Evolutionary conservation across 2,113 vertebrate genomes (phyloP).

Genomic region (Pseudopodoces humilis): DNA sequence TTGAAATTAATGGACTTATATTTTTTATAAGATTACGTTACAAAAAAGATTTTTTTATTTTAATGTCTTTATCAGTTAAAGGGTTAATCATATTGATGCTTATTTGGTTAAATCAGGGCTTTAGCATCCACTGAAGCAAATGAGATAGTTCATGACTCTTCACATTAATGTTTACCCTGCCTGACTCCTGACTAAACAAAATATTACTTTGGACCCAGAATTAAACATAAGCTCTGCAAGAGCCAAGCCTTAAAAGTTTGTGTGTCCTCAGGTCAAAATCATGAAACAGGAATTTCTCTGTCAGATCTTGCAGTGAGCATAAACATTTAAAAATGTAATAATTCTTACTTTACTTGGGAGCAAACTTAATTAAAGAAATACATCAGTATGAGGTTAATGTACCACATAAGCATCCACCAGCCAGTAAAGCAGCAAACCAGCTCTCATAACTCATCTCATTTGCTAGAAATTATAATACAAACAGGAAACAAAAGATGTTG

Average conservation of each 20-base stretch:
- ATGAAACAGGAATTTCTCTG: neutral
- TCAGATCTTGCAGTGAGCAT: neutral
- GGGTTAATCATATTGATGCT: neutral
- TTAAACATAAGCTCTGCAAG: neutral
- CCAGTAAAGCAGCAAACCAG: neutral
- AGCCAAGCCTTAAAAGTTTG: neutral
- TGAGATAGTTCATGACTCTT: neutral
- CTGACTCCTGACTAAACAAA: neutral
- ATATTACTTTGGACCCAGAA: neutral
- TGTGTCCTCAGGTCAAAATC: neutral
- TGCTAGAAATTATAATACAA: neutral
- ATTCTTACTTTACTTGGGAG: neutral
- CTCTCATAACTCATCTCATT: neutral
- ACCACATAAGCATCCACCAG: neutral
- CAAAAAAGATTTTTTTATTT: neutral
- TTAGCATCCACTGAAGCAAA: neutral
- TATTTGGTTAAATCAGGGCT: neutral
- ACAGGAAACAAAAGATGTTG: neutral
- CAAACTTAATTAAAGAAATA: neutral
- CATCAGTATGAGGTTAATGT: neutral
- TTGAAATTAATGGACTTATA: neutral
- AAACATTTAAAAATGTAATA: neutral
- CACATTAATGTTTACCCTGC: neutral
- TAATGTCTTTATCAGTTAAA: neutral
- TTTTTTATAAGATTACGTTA: neutral